phyloP scores from a whole-genome alignment of 64 coral and sea anemone species.

The Dendronephthya gigantea region DNA sequence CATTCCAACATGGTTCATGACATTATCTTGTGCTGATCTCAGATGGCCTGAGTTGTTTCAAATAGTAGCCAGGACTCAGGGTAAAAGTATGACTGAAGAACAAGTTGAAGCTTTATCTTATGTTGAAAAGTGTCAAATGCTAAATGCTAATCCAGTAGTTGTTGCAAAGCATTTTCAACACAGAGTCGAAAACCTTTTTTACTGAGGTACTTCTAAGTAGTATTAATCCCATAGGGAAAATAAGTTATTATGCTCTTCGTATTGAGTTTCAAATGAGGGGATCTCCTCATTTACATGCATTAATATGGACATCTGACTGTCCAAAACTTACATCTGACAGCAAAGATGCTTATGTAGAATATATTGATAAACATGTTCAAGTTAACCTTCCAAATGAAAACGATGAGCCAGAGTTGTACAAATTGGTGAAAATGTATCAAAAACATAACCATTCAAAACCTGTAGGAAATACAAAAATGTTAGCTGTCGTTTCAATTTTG shows the following conservation, averaged over 20 bases:
- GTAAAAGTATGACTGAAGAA: slow-evolving; percentile 11
- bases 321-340: slow-evolving; percentile 21
- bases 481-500: slow-evolving; percentile 25
- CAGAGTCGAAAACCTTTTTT: background rate
- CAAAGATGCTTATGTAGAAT: slow-evolving; percentile 7
- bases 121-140: slow-evolving; percentile 30
- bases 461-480: background rate
- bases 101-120: slow-evolving; percentile 39
- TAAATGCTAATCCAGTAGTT: background rate
- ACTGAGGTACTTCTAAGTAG: slow-evolving; percentile 17
- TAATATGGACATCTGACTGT: slow-evolving; percentile 39
- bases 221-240: slow-evolving; percentile 33
- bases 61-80: slow-evolving; percentile 24
- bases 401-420: too few species aligned
- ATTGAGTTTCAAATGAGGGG: slow-evolving; percentile 48
- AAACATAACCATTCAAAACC: too few species aligned
- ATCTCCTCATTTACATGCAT: slow-evolving; percentile 40
- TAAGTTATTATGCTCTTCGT: slow-evolving; percentile 30
- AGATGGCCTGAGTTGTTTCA: slow-evolving; percentile 44
- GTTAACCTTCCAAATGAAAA: slow-evolving; percentile 27
- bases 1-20: slow-evolving; percentile 35
- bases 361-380: slow-evolving; percentile 26
- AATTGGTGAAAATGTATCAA: too few species aligned
- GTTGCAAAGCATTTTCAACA: slow-evolving; percentile 1
- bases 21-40: slow-evolving; percentile 48